Evolutionary conservation across 2,797 vertebrate genomes (phyloP), one percentile per base, ranked within the genome.

Genomic region (Rhinoraja longicauda): DNA sequence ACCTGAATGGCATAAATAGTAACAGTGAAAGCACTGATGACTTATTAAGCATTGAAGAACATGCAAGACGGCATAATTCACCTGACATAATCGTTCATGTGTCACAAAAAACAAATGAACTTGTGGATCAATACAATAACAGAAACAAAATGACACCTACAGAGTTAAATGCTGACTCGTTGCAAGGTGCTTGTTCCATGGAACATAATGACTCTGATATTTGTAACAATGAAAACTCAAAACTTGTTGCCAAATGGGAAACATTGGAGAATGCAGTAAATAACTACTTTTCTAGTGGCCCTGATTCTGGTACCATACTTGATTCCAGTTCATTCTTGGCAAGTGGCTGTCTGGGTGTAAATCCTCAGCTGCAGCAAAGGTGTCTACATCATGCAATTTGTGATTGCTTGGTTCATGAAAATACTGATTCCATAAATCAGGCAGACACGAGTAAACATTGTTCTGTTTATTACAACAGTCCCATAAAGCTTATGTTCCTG

Each of bases 401-500:
- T 75, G 39, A 73, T 73, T 75, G 70, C 36, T 92, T 70, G 45
- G 26, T 92, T 92, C 70, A 29, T 75, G 36, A 72, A 39, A 75
- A 73, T 92, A 57, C 90, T 29, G 15, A 39, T 92, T 75, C 90
- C 57, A 53, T 39, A 57, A 92, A 75, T 53, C 53, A 62, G 57
- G 15, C 24, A 0, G 21, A 45, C 32, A 36, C 26, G 32, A 93
- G 57, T 93, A 94, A 94, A 93, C 94, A 93, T 93, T 93, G 93
- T 29, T 93, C 94, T 93, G 70, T 96, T 86, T 96, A 94, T 93
- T 99, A 98, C 94, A 96, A 95, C 88, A 99, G 99, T 95, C 98
- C 98, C 94, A 97, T 99, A 95, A 98, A 99, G 94, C 97, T 99
- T 45, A 99, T 99, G 99, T 98, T 98, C 96, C 97, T 99, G 93